Evolutionary conservation across 2,888 invertebrate genomes (phyloP).

Genomic region (Synanthedon myopaeformis): DNA sequence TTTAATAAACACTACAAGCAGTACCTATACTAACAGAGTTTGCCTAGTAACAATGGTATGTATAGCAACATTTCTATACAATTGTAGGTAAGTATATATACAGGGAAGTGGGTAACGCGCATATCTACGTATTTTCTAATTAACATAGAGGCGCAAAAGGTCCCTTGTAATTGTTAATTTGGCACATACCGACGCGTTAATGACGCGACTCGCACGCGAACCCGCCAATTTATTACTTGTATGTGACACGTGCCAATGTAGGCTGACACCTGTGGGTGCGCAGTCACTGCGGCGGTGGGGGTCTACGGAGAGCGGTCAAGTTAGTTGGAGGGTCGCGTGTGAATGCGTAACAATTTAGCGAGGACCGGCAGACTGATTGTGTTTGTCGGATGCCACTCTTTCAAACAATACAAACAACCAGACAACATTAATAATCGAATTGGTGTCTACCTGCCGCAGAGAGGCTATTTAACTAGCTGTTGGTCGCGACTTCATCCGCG

Average conservation of each 20-base stretch:
- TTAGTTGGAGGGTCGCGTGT: slow-evolving; percentile 14
- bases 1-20: no score
- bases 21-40: no score
- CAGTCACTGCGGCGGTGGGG: slow-evolving; percentile 4
- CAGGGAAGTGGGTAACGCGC: slow-evolving; percentile 12
- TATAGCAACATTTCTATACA: no score
- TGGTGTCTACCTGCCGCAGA: no score
- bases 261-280: slow-evolving; percentile 14
- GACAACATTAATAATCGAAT: no score
- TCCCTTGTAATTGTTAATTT: slow-evolving; percentile 56
- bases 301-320: slow-evolving; percentile 28
- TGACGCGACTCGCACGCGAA: slow-evolving; percentile 45
- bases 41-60: no score
- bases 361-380: not conserved
- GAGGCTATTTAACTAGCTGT: no score
- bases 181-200: slow-evolving; percentile 55
- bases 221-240: slow-evolving; percentile 44
- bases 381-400: not conserved
- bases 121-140: slow-evolving; percentile 50
- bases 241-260: slow-evolving; percentile 37
- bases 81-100: slow-evolving; percentile 4
- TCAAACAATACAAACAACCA: no score
- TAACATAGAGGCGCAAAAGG: slow-evolving; percentile 50
- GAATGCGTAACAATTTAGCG: slow-evolving; percentile 10
- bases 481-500: no score